Conservation (phyloP, 1,140 invertebrate genomes). For the Zaprionus nigranus region DNA sequence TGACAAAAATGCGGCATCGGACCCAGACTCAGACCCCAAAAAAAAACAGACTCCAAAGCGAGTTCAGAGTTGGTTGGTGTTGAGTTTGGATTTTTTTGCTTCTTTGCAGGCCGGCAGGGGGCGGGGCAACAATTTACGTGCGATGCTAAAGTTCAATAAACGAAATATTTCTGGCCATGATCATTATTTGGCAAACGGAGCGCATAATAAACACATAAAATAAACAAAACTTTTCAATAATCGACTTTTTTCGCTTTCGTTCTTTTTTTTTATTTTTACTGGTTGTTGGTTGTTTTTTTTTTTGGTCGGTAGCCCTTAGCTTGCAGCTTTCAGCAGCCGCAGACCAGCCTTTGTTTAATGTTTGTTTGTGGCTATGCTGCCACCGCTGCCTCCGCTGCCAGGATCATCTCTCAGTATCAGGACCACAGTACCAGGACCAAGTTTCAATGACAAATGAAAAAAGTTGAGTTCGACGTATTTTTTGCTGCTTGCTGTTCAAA, state of each 20-base stretch:
- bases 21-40: conserved; percentile 7
- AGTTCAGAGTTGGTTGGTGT: conserved; percentile 27
- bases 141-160: conserved; percentile 82
- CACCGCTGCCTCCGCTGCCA: neutral
- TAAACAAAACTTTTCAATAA: conserved; percentile 84
- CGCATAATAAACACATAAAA: conserved; percentile 83
- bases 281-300: neutral
- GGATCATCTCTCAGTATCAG: conserved; percentile 21
- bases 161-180: conserved; percentile 84
- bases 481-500: conserved; percentile 50
- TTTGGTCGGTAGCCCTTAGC: conserved; percentile 5
- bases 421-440: conserved; percentile 60
- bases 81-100: conserved; percentile 21
- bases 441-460: conserved; percentile 83
- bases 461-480: conserved; percentile 54
- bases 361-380: conserved; percentile 66
- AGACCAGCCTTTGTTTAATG: conserved; percentile 70
- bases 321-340: conserved; percentile 10
- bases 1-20: conserved; percentile 72
- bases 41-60: conserved; percentile 5
- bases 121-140: conserved; percentile 74
- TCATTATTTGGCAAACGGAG: conserved; percentile 83
- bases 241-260: conserved; percentile 67
- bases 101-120: neutral
- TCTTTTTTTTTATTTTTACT: conserved; percentile 18